These are phyloP conservation scores for Trichogramma evanescens DNA, from an alignment of 2,888 invertebrate species.

Conservation along the genomic window DNA sequence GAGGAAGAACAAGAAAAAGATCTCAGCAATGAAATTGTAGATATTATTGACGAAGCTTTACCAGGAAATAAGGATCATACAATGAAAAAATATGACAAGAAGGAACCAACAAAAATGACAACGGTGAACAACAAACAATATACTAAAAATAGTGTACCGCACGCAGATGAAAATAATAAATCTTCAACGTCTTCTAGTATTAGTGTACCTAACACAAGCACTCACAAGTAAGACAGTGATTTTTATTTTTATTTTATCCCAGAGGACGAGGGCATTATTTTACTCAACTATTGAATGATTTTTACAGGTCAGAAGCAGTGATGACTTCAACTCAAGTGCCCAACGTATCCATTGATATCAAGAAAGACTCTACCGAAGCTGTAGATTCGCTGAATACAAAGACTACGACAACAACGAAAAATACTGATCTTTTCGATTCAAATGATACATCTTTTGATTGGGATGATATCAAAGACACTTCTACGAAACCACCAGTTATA, in stretches of 20 bases:
- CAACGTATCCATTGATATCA: too few relatives aligned
- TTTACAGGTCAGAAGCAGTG: too few relatives aligned
- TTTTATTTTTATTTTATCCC: too few relatives aligned
- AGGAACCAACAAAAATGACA: not conserved
- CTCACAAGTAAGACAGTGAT: too few relatives aligned
- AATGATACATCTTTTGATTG: slow-evolving; percentile 30
- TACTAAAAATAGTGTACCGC: slow-evolving; percentile 1
- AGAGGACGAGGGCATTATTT: too few relatives aligned
- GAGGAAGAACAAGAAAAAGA: slow-evolving; percentile 37
- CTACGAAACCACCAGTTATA: slow-evolving; percentile 21
- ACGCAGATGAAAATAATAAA: not conserved
- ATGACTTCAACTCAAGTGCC: too few relatives aligned
- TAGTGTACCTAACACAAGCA: too few relatives aligned
- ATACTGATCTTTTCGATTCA: slow-evolving; percentile 19
- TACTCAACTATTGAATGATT: too few relatives aligned
- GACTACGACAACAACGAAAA: slow-evolving; percentile 9
- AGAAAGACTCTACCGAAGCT: too few relatives aligned
- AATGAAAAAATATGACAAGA: slow-evolving; percentile 16
- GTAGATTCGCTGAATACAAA: not conserved
- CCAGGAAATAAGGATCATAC: slow-evolving; percentile 24
- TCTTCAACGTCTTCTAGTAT: not conserved
- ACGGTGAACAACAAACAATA: slow-evolving; percentile 7
- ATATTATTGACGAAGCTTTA: slow-evolving; percentile 41
- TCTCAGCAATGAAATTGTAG: slow-evolving; percentile 42
- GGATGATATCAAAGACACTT: slow-evolving; percentile 23